Evolutionary conservation across 1,140 invertebrate genomes (phyloP).

Genomic region (Steinernema feltiae): DNA sequence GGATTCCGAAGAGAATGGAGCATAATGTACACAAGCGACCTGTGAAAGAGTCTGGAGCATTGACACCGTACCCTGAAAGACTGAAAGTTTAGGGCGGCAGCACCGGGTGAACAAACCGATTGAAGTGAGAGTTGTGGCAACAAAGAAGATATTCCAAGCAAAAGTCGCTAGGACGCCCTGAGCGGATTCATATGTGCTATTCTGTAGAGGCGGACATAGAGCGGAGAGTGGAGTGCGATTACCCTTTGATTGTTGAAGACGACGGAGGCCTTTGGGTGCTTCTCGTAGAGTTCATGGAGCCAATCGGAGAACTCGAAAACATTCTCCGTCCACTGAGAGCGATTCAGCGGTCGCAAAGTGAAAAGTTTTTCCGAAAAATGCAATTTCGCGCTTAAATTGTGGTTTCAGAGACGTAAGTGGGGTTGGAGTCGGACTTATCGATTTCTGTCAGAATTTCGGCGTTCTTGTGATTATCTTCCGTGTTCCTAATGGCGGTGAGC

Average conservation of each 20-base stretch:
- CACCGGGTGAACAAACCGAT: constrained; percentile 25
- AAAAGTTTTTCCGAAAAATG: constrained; percentile 18
- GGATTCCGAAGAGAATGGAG: constrained; percentile 54
- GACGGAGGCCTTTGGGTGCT: constrained; percentile 25
- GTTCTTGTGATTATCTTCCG: constrained; percentile 12
- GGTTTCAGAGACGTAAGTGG: background rate
- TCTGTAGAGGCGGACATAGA: constrained; percentile 7
- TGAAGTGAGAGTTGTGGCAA: constrained; percentile 53
- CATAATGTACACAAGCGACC: constrained; percentile 54
- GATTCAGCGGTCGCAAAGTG: constrained; percentile 1
- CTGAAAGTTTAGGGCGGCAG: too few relatives aligned
- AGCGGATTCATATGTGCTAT: constrained; percentile 15
- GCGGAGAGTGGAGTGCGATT: constrained; percentile 6
- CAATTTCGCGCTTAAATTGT: constrained; percentile 3
- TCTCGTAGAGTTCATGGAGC: constrained; percentile 29
- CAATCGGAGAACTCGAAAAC: constrained; percentile 31
- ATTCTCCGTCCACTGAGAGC: constrained; percentile 20
- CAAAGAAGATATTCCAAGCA: constrained; percentile 55
- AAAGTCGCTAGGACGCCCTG: constrained; percentile 39
- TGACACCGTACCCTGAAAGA: constrained; percentile 48
- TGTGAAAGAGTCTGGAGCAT: constrained; percentile 45
- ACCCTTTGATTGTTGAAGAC: constrained; percentile 27
- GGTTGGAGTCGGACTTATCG: constrained; percentile 17
- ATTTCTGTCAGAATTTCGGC: constrained; percentile 10
- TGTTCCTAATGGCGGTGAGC: constrained; percentile 48